Base-by-base conservation (phyloP, 2,888 invertebrate species). In the Pheosia tremula region DNA sequence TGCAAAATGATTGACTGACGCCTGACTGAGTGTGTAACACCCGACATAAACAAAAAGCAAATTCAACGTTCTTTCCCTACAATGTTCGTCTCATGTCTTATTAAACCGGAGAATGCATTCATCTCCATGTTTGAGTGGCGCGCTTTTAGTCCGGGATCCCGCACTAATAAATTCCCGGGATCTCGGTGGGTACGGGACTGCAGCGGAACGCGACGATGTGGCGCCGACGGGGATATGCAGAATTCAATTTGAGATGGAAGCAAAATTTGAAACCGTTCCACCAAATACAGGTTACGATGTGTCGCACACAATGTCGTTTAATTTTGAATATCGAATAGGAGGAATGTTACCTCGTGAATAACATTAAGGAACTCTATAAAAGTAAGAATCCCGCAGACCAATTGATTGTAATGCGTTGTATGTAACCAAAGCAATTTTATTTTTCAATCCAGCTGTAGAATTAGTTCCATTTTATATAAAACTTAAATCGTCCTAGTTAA, bases 211-310 rank as follows among this genome's bases (percentile, higher is more conserved):
- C 81, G 86, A 76, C 85, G 73, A 71, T 64, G 67, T 66, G 87
- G 86, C 87, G 87, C 86, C 88, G 75, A 63, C 68, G 62, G 61
- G 74, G 74, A 82, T 81, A 82, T 84, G 81, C 76, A 80, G 84
- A 81, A 80, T 79, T 81, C 78, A 76, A 78, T 78, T 69, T 61
- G 55, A 69, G 69, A 72, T 70, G 76, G 67, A 75, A 75, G 76
- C 79, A 69, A 75, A 78, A 79, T 74, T 74, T 74, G 75, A 79
- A 69, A 74, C 50, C 63, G 59, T 64, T 70, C n/a, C n/a, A n/a
- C 11, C 47, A n/a, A 47, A 47, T 5, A 47, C 11, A n/a, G n/a
- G 47, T n/a, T 47, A 8, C 43, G 47, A n/a, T 47, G n/a, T 47
- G 47, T 43, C 10, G 39, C 5, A 7, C 3, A 39, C 39, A 10